A percentile compares a stretch with the other conserved stretches of the same genome.
Conservation (phyloP, 2,113 vertebrate species). For the Origma solitaria region DNA sequence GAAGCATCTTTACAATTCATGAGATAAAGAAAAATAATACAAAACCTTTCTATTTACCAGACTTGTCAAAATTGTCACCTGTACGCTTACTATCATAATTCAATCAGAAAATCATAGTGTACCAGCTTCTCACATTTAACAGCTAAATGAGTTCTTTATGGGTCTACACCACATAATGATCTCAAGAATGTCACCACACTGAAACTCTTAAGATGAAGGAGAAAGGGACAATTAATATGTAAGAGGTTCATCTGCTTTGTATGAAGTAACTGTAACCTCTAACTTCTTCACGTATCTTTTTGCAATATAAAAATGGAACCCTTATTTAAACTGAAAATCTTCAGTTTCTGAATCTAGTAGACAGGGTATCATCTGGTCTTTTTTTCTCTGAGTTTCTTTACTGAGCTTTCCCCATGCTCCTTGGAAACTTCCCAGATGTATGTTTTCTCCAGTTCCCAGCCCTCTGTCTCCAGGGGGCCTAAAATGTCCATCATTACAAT, state of each 20-base stretch:
- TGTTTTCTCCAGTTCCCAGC: neutral
- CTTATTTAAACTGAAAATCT: neutral
- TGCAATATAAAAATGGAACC: neutral
- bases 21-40: neutral
- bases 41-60: neutral
- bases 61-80: neutral
- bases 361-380: conserved; percentile 7
- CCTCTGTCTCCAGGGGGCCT: neutral
- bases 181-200: neutral
- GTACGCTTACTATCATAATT: neutral
- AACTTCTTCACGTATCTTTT: neutral
- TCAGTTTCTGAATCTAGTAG: conserved; percentile 8
- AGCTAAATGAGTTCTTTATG: neutral
- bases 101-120: neutral
- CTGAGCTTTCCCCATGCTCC: neutral
- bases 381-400: neutral
- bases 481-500: conserved; percentile 14
- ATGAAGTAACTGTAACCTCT: neutral
- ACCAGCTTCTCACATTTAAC: neutral
- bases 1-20: neutral
- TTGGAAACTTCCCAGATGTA: neutral
- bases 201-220: neutral
- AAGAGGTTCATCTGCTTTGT: neutral
- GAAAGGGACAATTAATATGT: neutral
- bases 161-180: neutral